Evolutionary conservation across 1,140 invertebrate genomes (phyloP).

Genomic region (Drosophila pseudoananassae): DNA sequence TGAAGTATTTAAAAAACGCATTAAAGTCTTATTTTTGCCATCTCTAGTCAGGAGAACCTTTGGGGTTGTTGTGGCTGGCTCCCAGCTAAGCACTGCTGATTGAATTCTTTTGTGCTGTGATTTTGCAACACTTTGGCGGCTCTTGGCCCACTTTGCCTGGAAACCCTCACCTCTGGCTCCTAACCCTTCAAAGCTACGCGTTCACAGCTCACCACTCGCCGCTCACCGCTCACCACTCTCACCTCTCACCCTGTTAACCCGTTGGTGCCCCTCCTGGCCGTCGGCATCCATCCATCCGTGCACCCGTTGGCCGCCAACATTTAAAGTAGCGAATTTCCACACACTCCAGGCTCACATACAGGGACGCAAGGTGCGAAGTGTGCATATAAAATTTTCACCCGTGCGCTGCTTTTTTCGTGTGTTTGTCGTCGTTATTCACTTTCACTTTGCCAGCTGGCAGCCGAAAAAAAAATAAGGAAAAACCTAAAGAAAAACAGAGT

Average conservation of each 20-base stretch:
- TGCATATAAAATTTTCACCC: constrained; percentile 78
- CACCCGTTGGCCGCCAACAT: constrained; percentile 61
- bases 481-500: not conserved
- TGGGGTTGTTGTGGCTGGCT: constrained; percentile 34
- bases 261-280: constrained; percentile 9
- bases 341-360: constrained; percentile 23
- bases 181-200: not conserved
- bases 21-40: not conserved
- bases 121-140: constrained; percentile 72
- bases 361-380: constrained; percentile 61
- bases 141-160: constrained; percentile 31
- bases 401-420: constrained; percentile 40
- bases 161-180: not conserved
- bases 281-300: constrained; percentile 32
- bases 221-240: not conserved
- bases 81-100: constrained; percentile 79
- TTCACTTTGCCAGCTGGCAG: constrained; percentile 61
- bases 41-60: not conserved
- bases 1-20: too few relatives aligned
- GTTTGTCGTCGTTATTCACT: constrained; percentile 57
- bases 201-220: constrained; percentile 1
- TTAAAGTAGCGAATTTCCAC: constrained; percentile 76
- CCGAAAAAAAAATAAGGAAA: constrained; percentile 10
- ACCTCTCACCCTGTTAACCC: not conserved
- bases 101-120: constrained; percentile 81